These are phyloP conservation scores for Ophion slaviceki DNA, from an alignment of 2,888 invertebrate species.

Conservation along the genomic window DNA sequence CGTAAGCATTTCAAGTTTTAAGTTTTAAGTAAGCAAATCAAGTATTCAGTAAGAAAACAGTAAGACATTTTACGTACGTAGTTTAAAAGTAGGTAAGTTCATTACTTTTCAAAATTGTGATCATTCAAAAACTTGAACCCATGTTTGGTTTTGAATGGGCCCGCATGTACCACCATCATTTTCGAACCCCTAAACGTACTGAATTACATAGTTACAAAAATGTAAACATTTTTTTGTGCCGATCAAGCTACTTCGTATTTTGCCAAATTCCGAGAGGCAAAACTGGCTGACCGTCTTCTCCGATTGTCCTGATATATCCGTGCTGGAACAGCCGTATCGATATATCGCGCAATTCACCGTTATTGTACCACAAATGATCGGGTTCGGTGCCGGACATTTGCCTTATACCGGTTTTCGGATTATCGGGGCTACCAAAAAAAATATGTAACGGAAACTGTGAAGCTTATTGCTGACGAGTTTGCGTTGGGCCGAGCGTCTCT, in stretches of 20 bases:
- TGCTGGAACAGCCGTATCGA: constrained; percentile 8
- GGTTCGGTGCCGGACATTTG: constrained; percentile 23
- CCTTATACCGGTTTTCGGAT: constrained; percentile 51
- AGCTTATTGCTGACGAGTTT: background rate
- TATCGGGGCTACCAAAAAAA: constrained; percentile 27
- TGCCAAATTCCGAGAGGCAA: constrained; percentile 25
- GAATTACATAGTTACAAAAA: background rate
- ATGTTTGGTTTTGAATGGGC: too few species aligned
- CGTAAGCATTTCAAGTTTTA: too few species aligned
- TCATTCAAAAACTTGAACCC: too few species aligned
- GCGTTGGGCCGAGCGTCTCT: background rate
- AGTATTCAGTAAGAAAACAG: too few species aligned
- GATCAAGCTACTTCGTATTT: constrained; percentile 1
- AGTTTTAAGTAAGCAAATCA: too few species aligned
- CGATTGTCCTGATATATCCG: constrained; percentile 23
- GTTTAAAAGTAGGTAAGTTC: too few species aligned
- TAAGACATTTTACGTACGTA: too few species aligned
- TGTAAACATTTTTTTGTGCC: background rate
- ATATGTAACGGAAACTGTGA: background rate
- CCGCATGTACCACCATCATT: background rate
- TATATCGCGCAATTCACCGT: constrained; percentile 55
- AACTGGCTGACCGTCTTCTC: constrained; percentile 27
- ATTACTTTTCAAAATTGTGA: too few species aligned
- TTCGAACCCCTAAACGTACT: background rate
- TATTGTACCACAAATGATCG: constrained; percentile 38